These are phyloP conservation scores for Thomomys bottae DNA, from an alignment of 2,113 vertebrate species.

Conservation along the genomic window DNA sequence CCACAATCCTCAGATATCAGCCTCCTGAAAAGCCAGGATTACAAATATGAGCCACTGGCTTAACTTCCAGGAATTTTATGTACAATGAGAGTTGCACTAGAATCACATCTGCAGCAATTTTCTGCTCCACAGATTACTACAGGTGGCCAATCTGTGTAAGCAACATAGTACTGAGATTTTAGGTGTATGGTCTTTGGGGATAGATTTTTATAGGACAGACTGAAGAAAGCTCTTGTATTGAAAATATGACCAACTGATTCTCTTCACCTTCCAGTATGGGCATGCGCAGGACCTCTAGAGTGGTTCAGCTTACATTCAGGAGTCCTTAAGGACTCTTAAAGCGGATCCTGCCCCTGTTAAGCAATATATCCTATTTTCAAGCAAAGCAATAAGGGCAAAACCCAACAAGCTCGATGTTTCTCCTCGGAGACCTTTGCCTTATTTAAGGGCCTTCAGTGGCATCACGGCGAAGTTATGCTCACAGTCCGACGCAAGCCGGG, in stretches of 20 bases:
- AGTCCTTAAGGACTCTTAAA: neutral
- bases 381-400: neutral
- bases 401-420: neutral
- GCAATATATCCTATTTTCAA: neutral
- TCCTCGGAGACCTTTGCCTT: neutral
- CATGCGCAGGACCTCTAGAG: neutral
- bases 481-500: neutral
- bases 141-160: constrained; percentile 42
- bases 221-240: neutral
- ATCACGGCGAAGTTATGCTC: constrained; percentile 14
- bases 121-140: constrained; percentile 31
- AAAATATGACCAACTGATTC: neutral
- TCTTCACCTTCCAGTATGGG: neutral
- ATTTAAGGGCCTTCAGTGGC: neutral
- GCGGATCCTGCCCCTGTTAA: neutral
- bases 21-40: no score
- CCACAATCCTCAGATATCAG: no score
- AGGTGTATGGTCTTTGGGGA: constrained; percentile 18
- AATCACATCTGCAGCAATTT: neutral
- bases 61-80: constrained; percentile 14
- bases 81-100: neutral
- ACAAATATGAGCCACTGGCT: no score
- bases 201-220: constrained; percentile 29
- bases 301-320: neutral
- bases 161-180: neutral